These are phyloP conservation scores for Tanytarsus gracilentus DNA, from an alignment of 2,888 invertebrate genomes.

Conservation along the genomic window DNA sequence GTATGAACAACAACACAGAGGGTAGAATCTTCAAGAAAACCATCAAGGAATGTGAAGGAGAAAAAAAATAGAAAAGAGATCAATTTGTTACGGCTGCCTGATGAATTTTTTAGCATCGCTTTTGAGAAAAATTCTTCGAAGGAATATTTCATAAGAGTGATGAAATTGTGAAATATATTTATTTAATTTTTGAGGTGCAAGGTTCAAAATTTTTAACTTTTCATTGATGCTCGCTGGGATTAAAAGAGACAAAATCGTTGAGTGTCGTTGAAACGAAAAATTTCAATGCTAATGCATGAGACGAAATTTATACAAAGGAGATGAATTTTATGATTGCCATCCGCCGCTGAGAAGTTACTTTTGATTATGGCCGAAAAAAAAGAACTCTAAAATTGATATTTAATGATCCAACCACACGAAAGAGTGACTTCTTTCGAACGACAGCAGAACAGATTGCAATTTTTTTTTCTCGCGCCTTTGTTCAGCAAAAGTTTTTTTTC, in stretches of 20 bases:
- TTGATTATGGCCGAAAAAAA: background rate
- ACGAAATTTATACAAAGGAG: background rate
- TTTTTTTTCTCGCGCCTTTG: background rate
- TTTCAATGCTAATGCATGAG: background rate
- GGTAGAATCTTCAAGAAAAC: background rate
- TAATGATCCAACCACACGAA: background rate
- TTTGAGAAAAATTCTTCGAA: background rate
- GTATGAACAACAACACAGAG: too few relatives aligned
- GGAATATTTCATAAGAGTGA: background rate
- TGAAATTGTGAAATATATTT: constrained; percentile 8
- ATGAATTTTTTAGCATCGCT: background rate
- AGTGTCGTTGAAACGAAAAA: background rate
- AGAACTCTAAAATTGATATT: background rate
- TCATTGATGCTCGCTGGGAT: background rate
- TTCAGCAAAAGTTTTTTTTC: background rate
- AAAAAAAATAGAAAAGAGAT: background rate
- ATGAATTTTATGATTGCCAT: background rate
- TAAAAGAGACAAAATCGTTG: background rate
- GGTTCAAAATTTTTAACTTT: background rate
- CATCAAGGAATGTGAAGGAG: background rate
- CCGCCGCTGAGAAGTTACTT: background rate
- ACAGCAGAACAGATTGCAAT: background rate
- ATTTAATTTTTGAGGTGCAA: background rate
- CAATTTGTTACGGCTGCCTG: background rate
- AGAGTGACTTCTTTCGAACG: background rate